A percentile compares a stretch with the other conserved stretches of the same genome.
These are phyloP conservation scores for Drosophila longiperda DNA, from an alignment of 2,888 invertebrate genomes.

Conservation along the genomic window DNA sequence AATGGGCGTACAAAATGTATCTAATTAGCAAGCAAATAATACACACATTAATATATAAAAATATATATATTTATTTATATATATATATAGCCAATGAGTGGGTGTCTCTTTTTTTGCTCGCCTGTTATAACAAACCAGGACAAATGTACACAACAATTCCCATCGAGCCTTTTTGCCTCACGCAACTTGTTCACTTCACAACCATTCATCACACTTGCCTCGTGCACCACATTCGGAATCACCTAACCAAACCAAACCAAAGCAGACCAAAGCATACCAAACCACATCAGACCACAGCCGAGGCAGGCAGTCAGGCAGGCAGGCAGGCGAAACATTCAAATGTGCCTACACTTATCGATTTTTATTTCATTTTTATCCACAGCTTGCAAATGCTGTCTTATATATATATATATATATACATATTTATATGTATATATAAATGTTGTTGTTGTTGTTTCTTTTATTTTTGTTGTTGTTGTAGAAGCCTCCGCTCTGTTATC, in stretches of 20 bases:
- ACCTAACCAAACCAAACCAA: not conserved
- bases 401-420: not conserved
- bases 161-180: slow-evolving; percentile 11
- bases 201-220: slow-evolving; percentile 22
- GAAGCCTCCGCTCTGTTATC: slow-evolving; percentile 1
- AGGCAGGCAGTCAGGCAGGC: not conserved
- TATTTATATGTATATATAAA: not conserved
- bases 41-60: not conserved
- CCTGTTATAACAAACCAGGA: slow-evolving; percentile 54
- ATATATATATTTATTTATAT: slow-evolving; percentile 2
- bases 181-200: slow-evolving; percentile 20
- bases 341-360: slow-evolving; percentile 82
- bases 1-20: slow-evolving; percentile 20
- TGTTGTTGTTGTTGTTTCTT: slow-evolving; percentile 11
- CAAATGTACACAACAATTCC: slow-evolving; percentile 27
- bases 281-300: slow-evolving; percentile 28
- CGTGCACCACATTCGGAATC: not conserved
- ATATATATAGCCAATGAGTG: slow-evolving; percentile 6
- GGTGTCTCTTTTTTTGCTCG: slow-evolving; percentile 43
- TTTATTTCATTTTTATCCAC: slow-evolving; percentile 81
- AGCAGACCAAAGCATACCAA: slow-evolving; percentile 5
- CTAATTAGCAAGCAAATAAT: slow-evolving; percentile 59
- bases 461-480: slow-evolving; percentile 5
- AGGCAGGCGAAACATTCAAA: slow-evolving; percentile 52
- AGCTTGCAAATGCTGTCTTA: slow-evolving; percentile 1